Evolutionary conservation across 53 echinoderm and acorn worm genomes (phyloP).

Genomic region (Henricia sp.): DNA sequence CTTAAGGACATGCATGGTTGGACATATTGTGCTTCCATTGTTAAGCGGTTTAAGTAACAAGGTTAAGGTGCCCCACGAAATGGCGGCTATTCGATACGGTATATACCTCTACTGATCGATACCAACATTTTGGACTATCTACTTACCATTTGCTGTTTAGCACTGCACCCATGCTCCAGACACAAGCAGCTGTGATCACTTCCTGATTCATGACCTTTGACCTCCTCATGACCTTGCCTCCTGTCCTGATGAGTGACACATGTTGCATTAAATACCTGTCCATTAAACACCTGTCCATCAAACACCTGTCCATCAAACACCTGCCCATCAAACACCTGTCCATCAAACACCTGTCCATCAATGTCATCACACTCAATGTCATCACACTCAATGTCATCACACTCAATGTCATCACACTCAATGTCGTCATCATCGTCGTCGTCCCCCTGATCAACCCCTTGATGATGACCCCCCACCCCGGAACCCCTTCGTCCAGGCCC

Average conservation of each 20-base stretch:
- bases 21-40: too few relatives aligned
- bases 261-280: background rate
- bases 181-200: background rate
- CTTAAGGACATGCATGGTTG: too few relatives aligned
- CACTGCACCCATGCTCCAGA: background rate
- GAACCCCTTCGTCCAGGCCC: background rate
- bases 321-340: too few relatives aligned
- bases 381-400: background rate
- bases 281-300: background rate
- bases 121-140: background rate
- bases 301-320: too few relatives aligned
- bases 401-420: constrained; percentile 34
- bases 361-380: background rate
- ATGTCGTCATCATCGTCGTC: constrained; percentile 51
- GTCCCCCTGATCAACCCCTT: background rate
- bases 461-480: background rate
- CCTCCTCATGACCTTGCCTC: background rate
- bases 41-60: too few relatives aligned
- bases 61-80: too few relatives aligned
- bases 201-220: background rate
- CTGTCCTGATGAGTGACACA: background rate
- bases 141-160: background rate
- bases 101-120: too few relatives aligned
- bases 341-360: background rate
- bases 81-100: too few relatives aligned